Base-by-base conservation (phyloP, 2,888 invertebrate genomes). In the Cylindroiulus punctatus region DNA sequence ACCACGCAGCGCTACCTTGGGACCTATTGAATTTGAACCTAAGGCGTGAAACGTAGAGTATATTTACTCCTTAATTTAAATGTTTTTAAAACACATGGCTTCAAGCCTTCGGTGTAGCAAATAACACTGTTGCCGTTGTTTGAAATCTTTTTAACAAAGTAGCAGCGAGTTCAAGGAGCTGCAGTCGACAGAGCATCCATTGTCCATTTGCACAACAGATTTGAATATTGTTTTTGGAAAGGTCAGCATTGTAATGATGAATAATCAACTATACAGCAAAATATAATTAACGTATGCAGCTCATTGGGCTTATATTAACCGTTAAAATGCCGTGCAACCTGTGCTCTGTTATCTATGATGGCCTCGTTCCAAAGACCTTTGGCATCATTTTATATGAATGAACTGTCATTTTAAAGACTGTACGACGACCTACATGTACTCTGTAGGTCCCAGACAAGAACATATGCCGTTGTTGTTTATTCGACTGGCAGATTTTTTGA, bases 331-430 rank as follows among this genome's bases (percentile, higher is more conserved):
- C 0, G 19, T 52, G 52, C n/a, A 65, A 65, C n/a, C 22, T 4
- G 19, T 52, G 52, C n/a, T 65, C 22, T 2, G 8, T 4, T 8
- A 8, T 7, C 22, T 65, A 26, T 26, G 57, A 22, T 65, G 57
- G n/a, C 57, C 57, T 65, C 22, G 57, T 65, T n/a, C 57, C n/a
- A 65, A 65, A 65, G n/a, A 65, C 22, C 57, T 22, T 65, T 57
- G n/a, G n/a, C 57, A 57, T 57, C n/a, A n/a, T 57, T 57, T 57
- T 5, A 57, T n/a, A 57, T n/a, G 19, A n/a, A 57, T 57, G 19
- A n/a, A n/a, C 57, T 19, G 19, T n/a, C 57, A 57, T n/a, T 57
- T n/a, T 57, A 57, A 57, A 57, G 57, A 22, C 22, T n/a, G 5
- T 57, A 22, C 57, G 57, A 57, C 19, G 22, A 57, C 57, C 47